Percentiles rank a stretch among this genome's conserved stretches.
Conservation (phyloP, 2,113 vertebrate species). For the Chamaetylas fuelleborni region DNA sequence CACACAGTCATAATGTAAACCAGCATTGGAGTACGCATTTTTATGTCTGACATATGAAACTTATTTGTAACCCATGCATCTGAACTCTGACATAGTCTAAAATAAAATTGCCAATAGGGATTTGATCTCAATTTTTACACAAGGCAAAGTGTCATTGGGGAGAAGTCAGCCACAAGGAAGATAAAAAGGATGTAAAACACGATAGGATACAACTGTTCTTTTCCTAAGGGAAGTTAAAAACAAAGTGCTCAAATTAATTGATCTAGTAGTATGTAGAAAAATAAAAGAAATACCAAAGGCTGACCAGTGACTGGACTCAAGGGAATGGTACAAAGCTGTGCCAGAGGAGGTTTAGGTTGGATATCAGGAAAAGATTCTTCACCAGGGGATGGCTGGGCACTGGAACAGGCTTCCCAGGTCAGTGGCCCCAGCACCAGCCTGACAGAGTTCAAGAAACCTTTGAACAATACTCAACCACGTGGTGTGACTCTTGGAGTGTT, state of each 20-base stretch:
- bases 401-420: neutral
- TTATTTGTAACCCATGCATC: neutral
- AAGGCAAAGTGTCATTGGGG: neutral
- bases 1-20: neutral
- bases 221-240: neutral
- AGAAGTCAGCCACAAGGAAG: neutral
- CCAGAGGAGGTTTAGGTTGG: neutral
- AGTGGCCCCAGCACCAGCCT: neutral
- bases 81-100: neutral
- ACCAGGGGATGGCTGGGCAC: neutral
- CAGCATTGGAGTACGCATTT: neutral
- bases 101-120: neutral
- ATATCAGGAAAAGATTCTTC: neutral
- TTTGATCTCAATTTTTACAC: neutral
- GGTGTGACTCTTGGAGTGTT: neutral
- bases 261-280: neutral
- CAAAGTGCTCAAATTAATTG: neutral
- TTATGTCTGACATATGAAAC: neutral
- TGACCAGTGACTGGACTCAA: neutral
- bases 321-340: neutral
- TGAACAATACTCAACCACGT: neutral
- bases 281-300: neutral
- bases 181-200: neutral
- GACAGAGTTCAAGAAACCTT: neutral
- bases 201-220: neutral